Conservation (phyloP, 37 sponge, comb jelly and placozoan genomes). For the Chondrilla cf. caribensis region DNA sequence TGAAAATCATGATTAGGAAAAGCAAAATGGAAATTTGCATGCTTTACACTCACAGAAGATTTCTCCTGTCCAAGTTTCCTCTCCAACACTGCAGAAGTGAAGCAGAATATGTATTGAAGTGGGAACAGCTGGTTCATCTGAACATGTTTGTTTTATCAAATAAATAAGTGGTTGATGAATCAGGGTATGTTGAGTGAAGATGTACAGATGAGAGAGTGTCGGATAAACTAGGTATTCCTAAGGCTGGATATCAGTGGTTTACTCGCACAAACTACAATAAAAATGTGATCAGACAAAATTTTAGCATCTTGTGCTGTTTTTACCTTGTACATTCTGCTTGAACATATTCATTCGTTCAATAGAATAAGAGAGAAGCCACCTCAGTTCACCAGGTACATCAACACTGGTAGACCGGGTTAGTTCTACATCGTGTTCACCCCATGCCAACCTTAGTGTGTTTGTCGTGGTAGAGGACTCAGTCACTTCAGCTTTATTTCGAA, state of each 20-base stretch:
- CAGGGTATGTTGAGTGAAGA: too few relatives aligned
- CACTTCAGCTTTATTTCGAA: background rate
- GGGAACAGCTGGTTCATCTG: too few relatives aligned
- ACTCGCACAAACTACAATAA: background rate
- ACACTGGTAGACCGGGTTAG: background rate
- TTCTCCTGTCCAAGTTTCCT: conserved; percentile 11
- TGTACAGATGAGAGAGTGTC: background rate
- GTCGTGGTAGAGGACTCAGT: background rate
- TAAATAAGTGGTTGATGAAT: too few relatives aligned
- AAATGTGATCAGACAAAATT: too few relatives aligned
- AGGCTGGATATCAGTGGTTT: background rate
- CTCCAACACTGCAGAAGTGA: background rate
- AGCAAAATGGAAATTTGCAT: background rate
- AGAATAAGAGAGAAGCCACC: background rate
- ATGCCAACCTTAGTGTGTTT: background rate
- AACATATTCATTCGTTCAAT: background rate
- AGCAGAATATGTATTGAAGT: too few relatives aligned
- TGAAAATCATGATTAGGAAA: background rate
- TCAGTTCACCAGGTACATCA: background rate
- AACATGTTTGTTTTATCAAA: too few relatives aligned
- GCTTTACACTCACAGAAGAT: background rate
- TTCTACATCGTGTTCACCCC: background rate
- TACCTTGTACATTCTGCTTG: background rate
- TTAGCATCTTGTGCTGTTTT: too few relatives aligned
- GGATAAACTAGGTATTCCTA: background rate